Conservation (phyloP, 2,113 vertebrate genomes). For the Elephas maximus region DNA sequence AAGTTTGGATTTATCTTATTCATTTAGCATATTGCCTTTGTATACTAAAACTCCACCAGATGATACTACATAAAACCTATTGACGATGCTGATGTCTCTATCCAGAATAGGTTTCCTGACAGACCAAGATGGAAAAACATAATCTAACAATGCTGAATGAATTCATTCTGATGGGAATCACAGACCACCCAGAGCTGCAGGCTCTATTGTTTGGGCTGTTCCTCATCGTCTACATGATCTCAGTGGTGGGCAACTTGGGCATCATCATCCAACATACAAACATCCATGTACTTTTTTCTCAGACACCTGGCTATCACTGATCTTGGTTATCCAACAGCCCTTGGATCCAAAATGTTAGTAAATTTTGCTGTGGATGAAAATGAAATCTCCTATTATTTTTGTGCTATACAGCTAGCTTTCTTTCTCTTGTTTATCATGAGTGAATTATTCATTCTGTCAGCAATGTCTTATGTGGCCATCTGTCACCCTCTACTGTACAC, state of each 20-base stretch:
- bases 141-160: not conserved
- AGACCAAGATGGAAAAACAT: not conserved
- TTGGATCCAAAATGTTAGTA: not conserved
- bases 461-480: conserved; percentile 36
- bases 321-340: not conserved
- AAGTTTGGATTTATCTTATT: not conserved
- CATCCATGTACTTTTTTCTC: conserved; percentile 1
- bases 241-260: not conserved
- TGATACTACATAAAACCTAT: not conserved
- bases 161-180: not conserved
- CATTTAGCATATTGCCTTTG: not conserved
- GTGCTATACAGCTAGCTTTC: not conserved
- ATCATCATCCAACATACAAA: not conserved
- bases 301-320: not conserved
- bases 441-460: not conserved
- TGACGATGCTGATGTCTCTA: not conserved
- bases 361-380: not conserved
- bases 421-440: not conserved
- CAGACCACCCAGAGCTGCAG: not conserved
- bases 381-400: not conserved
- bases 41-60: not conserved
- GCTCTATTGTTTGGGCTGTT: not conserved
- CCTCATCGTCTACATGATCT: not conserved
- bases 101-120: not conserved
- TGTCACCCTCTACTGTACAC: conserved; percentile 71